Evolutionary conservation across 2,797 vertebrate genomes (phyloP).

Genomic region (Paguma larvata): DNA sequence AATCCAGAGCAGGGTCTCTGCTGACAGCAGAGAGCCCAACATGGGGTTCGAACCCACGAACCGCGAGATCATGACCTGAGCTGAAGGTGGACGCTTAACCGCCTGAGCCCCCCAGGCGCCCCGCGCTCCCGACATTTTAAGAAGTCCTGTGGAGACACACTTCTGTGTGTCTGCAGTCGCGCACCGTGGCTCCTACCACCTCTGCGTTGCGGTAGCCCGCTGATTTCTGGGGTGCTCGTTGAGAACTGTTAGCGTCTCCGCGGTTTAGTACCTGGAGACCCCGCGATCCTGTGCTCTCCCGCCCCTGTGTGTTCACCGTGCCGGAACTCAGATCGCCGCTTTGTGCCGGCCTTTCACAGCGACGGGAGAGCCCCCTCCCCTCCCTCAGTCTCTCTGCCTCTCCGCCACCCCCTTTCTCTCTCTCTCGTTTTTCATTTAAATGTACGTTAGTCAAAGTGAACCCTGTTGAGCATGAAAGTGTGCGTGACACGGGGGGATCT

Average conservation of each 20-base stretch:
- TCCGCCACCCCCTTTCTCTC: fast-evolving
- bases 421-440: background rate
- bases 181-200: fast-evolving
- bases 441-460: fast-evolving
- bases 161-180: background rate
- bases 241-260: background rate
- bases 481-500: background rate
- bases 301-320: fast-evolving
- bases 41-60: too few relatives aligned
- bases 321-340: background rate
- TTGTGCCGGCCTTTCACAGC: background rate
- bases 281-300: background rate
- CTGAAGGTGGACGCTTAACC: too few relatives aligned
- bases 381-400: background rate
- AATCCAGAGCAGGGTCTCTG: too few relatives aligned
- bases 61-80: too few relatives aligned
- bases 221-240: background rate
- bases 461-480: background rate
- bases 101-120: too few relatives aligned
- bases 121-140: too few relatives aligned
- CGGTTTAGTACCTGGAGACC: fast-evolving
- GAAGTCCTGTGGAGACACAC: fast-evolving
- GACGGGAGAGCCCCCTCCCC: background rate
- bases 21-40: too few relatives aligned
- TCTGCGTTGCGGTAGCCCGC: too few relatives aligned